Base-by-base conservation (phyloP, 2,113 vertebrate genomes). In the Trochalopteron elliotii region DNA sequence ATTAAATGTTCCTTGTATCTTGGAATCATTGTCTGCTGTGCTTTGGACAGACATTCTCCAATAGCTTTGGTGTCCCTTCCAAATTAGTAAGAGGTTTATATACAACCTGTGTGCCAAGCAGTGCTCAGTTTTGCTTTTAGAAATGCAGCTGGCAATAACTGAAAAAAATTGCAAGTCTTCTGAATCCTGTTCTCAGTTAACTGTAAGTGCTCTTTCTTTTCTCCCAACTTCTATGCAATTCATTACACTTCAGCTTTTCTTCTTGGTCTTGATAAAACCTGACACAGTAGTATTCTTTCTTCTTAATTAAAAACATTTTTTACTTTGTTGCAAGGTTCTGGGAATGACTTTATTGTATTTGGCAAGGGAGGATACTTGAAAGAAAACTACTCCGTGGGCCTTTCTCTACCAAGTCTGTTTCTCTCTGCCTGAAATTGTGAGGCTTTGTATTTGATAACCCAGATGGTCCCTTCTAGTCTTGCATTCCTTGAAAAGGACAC, bases 401-500 rank as follows among this genome's bases (percentile, higher is more conserved):
- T 49, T 79, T 57, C 53, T 93, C 53, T 30, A 88, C 15, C 61
- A 64, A 30, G 17, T 59, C 70, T 49, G 17, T 40, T 83, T 83
- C 67, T 79, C 74, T 70, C 44, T 69, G 56, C 71, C 63, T 95
- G 27, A 27, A 74, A 57, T 42, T 30, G 45, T n/a, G 42, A 88
- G 42, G 45, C 33, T 92, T 67, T 90, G 53, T 83, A 33, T 83
- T 52, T 80, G 85, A 63, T 93, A 94, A 93, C 95, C 94, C 96
- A 97, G 92, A 94, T 90, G 92, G 95, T 95, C 76, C 71, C 59
- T 90, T 88, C 90, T 74, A 59, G 33, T 80, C 76, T 77, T 86
- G 70, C 59, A 67, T 28, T 88, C 55, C 76, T 89, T 61, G 50
- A 37, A 93, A 95, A 93, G 89, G 81, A 95, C 89, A 80, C 55